Evolutionary conservation across 2,113 vertebrate species (phyloP).

Genomic region (Amblyornis subalaris): DNA sequence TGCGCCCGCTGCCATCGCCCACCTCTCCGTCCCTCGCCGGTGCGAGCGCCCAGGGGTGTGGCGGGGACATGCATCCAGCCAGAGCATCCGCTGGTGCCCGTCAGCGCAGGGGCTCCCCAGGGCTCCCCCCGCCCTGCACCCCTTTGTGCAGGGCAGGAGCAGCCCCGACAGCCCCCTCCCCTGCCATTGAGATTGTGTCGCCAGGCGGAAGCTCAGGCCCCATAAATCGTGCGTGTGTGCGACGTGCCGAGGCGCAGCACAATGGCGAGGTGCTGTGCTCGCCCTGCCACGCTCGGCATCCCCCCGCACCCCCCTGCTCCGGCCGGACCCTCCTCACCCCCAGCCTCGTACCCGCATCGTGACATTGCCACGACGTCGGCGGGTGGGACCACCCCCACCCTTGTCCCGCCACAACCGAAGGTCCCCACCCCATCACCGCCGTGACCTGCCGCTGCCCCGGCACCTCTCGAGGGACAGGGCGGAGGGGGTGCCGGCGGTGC

Average conservation of each 20-base stretch:
- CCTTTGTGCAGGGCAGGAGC: neutral
- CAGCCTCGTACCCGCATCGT: accelerated
- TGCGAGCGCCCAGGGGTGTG: neutral
- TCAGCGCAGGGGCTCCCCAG: neutral
- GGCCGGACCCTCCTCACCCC: accelerated
- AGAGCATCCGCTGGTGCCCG: neutral
- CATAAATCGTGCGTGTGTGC: slow-evolving; percentile 53
- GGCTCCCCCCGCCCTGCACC: neutral
- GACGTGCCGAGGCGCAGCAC: slow-evolving; percentile 55
- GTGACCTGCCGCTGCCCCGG: accelerated
- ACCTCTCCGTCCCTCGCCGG: neutral
- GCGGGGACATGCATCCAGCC: neutral
- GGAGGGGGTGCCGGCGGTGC: neutral
- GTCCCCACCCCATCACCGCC: neutral
- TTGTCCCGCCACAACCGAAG: accelerated
- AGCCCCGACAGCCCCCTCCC: neutral
- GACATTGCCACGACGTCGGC: neutral
- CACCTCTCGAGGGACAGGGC: neutral
- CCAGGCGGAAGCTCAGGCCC: slow-evolving; percentile 54
- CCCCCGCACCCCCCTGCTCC: accelerated
- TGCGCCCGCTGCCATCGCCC: neutral
- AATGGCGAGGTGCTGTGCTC: slow-evolving; percentile 12
- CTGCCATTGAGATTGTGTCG: slow-evolving; percentile 19
- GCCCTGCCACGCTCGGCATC: neutral
- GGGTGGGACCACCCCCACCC: neutral